Base-by-base conservation (phyloP, 2,113 vertebrate species). In the Pseudopodoces humilis region DNA sequence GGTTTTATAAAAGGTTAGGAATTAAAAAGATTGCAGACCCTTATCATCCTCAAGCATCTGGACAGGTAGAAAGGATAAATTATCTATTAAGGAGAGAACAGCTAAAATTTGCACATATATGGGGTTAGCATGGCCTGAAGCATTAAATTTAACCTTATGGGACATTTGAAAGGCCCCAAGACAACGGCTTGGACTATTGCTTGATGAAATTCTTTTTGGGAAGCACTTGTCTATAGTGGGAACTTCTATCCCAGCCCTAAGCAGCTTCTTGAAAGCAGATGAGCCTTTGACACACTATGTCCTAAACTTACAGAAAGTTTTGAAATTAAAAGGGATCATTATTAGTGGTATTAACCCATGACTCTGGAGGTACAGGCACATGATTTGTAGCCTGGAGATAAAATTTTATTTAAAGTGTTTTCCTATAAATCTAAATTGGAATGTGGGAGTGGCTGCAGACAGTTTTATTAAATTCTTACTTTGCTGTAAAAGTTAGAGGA, bases 351-450 rank as follows among this genome's bases (percentile, higher is more conserved):
- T 24, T 39, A 83, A 37, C 7, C n/a, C 10, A 58, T 0, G 0
- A 24, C 31, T 80, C 71, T 28, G 5, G 43, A 93, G 25, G 46
- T 49, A 41, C 9, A 53, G 22, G 7, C 27, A 53, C 13, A 49
- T 76, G 58, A 86, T 76, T 63, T 80, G 31, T 50, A 71, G 81
- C 25, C 47, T 53, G 35, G 8, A 35, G 25, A 56, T 41, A 88
- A n/a, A 86, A 67, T 86, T 94, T 83, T 91, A 91, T 39, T 86
- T n/a, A 47, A 85, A 75, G 20, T 58, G 47, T 67, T 85, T 86
- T 88, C 67, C 41, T 5, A 4, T 62, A 85, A 75, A 91, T 86
- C 70, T 52, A 52, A 83, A 78, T 39, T 79, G 33, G 52, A 74
- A 52, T 9, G 28, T 62, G 28, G 67, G 65, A 83, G 27, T 43